Base-by-base conservation (phyloP, 2,113 vertebrate species). In the Theropithecus gelada region DNA sequence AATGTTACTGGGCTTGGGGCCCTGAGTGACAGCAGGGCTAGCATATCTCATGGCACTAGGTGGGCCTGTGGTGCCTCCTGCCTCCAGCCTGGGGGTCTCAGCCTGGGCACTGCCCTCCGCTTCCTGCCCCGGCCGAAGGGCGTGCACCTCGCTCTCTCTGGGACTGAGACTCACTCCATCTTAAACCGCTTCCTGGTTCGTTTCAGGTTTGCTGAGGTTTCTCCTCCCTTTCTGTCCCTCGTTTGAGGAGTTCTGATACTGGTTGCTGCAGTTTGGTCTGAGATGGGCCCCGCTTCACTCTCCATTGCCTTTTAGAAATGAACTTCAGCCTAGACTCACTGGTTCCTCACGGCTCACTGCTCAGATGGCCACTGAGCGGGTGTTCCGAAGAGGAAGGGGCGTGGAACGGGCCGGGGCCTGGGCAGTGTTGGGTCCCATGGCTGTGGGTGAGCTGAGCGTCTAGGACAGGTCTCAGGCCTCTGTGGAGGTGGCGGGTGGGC, bases 111-210 rank as follows among this genome's bases (percentile, higher is more conserved):
- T 32, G 27, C 38, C 75, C 50, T n/a, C 43, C 0, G 40, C 22
- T n/a, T 40, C 61, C 13, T 5, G 1, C 17, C 14, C 22, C 1
- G 3, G 2, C 43, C 3, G 17, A 72, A 52, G 23, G 10, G 5
- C 6, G 0, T 27, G 40, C 10, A 5, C 27, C 0, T 0, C 0
- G 7, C 4, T 12, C 10, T 68, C 16, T 84, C 55, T 14, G 43
- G 8, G 30, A 45, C 5, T 1, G 18, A 64, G 48, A 7, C 17
- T 66, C 12, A 7, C 17, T 59, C 8, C 0, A 2, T 30, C 89
- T 22, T 27, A 38, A 78, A 78, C 0, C 2, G 4, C 82, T 72
- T 70, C 70, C 50, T 14, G 43, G 66, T 23, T 57, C 9, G 45
- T 11, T 72, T 85, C 88, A 83, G 81, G 20, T 40, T 75, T 55